Conservation (phyloP, 1,140 invertebrate genomes). For the Acromyrmex charruanus region DNA sequence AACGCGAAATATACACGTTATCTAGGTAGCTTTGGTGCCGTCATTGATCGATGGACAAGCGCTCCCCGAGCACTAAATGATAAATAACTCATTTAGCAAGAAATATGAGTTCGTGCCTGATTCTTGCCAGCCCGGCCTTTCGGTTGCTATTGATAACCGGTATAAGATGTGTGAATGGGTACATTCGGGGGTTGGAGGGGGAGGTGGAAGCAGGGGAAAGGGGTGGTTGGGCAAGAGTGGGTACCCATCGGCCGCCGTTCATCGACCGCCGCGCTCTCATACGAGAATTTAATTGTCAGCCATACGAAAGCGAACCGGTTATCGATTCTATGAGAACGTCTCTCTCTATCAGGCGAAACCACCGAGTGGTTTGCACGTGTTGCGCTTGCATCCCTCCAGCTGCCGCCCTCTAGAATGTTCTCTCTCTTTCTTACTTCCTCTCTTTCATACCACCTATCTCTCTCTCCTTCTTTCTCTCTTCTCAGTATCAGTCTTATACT, state of each 20-base stretch:
- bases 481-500: background rate
- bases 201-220: background rate
- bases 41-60: slow-evolving; percentile 34
- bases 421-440: slow-evolving; percentile 1
- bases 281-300: slow-evolving; percentile 81
- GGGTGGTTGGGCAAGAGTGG: slow-evolving; percentile 15
- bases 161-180: slow-evolving; percentile 43
- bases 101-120: slow-evolving; percentile 35
- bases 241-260: slow-evolving; percentile 45
- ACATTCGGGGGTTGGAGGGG: background rate
- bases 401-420: slow-evolving; percentile 54
- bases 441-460: background rate
- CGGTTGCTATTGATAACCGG: slow-evolving; percentile 47
- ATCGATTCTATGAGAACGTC: slow-evolving; percentile 75
- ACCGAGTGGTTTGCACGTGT: slow-evolving; percentile 58
- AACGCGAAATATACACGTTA: slow-evolving; percentile 27
- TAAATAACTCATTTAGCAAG: slow-evolving; percentile 55
- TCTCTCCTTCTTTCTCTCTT: background rate
- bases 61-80: slow-evolving; percentile 25
- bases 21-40: background rate
- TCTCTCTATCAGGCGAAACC: slow-evolving; percentile 53
- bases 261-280: slow-evolving; percentile 65
- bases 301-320: slow-evolving; percentile 74
- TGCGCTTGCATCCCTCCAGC: slow-evolving; percentile 50
- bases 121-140: slow-evolving; percentile 28